phyloP scores from a whole-genome alignment of 2,888 invertebrate genomes.

The Nymphalis polychloros region DNA sequence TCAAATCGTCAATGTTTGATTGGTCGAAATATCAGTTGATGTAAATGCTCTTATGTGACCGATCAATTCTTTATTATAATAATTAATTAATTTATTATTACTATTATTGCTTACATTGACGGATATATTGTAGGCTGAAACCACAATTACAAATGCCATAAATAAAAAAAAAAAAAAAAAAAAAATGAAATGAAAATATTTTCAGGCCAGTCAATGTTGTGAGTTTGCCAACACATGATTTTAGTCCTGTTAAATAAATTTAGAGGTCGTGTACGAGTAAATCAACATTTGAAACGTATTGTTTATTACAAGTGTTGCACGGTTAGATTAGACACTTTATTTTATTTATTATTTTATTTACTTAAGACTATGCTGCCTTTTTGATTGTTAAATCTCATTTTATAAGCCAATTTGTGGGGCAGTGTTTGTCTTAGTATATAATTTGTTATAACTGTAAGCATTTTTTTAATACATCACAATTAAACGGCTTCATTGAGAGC shows the following conservation, averaged over 20 bases:
- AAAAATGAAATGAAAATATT: too few species aligned
- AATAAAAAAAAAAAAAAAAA: too few species aligned
- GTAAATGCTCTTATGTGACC: too few species aligned
- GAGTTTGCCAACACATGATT: too few species aligned
- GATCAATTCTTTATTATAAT: too few species aligned
- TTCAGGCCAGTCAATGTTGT: too few species aligned
- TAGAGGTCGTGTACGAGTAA: not conserved
- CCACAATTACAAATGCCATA: too few species aligned
- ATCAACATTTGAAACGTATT: not conserved
- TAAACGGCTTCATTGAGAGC: constrained; percentile 19
- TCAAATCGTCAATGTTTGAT: too few species aligned
- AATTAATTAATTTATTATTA: too few species aligned
- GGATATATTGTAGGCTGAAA: too few species aligned
- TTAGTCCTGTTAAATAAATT: not conserved
- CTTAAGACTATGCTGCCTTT: not conserved
- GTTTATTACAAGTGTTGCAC: constrained; percentile 22
- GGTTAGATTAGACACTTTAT: constrained; percentile 37
- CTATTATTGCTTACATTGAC: too few species aligned
- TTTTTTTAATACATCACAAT: constrained; percentile 34
- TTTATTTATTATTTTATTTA: constrained; percentile 37
- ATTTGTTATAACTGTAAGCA: constrained; percentile 37
- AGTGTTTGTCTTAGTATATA: constrained; percentile 33
- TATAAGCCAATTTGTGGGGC: constrained; percentile 13
- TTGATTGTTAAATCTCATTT: constrained; percentile 16
- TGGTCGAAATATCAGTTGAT: too few species aligned